Evolutionary conservation across 2,113 vertebrate species (phyloP), one percentile per base, ranked within the genome.

Genomic region (Nibea coibor): DNA sequence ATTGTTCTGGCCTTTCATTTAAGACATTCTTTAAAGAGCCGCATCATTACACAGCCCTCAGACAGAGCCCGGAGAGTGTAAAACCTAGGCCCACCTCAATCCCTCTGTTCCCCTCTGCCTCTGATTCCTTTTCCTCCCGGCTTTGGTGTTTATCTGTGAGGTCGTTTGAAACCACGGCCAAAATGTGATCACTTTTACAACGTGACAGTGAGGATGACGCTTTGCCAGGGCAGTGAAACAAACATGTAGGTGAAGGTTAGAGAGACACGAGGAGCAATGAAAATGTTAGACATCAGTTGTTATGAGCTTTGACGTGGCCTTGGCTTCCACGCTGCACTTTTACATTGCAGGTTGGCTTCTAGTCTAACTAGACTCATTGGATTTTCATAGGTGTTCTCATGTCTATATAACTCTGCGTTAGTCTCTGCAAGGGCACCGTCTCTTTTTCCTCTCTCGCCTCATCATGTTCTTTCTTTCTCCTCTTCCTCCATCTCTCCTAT

Each of bases 321-420:
- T 94, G 92, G 94, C 96, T 95, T 95, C 94, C 93, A 67, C 75
- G 28, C 58, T 22, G 28, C 12, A 0, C 53, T 75, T 63, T 77
- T 78, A 66, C 57, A 56, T 75, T 80, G 73, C 69, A 63, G 42
- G 26, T 51, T 77, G 72, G 73, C 79, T 83, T 65, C 58, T 47
- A 66, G 80, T 85, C 81, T 79, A 83, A 76, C 74, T 74, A 73
- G 61, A 91, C 93, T 96, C 95, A 94, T 94, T 93, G 88, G 95
- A 95, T 96, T 97, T 97, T 97, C 95, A 96, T 96, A 95, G 95
- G 87, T 94, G 90, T 96, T 96, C 96, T 94, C 94, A 96, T 96
- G 95, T 96, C 97, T 96, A 96, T 96, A 94, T 95, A 86, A 83
- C 93, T 93, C 74, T 47, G 66, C 81, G 56, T 73, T 82, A 73